Evolutionary conservation across 2,113 vertebrate genomes (phyloP).

Genomic region (Pterocles gutturalis): DNA sequence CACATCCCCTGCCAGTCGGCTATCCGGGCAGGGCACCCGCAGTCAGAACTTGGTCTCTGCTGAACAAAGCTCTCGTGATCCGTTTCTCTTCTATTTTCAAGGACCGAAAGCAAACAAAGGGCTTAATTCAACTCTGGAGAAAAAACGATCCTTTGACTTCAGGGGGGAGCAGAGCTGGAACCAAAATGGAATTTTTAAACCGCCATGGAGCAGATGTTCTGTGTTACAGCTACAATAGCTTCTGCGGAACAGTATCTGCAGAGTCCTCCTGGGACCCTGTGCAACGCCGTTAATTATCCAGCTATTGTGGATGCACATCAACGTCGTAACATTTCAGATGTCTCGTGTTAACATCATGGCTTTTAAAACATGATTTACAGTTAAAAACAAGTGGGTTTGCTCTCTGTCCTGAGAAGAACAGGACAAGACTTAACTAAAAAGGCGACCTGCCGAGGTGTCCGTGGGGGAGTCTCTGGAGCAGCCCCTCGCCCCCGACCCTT

Average conservation of each 20-base stretch:
- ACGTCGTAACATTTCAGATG: neutral
- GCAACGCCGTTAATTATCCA: neutral
- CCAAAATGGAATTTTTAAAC: neutral
- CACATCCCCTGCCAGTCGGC: fast-evolving
- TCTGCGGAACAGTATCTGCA: neutral
- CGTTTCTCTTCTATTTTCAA: neutral
- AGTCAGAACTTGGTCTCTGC: neutral
- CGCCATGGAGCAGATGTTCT: neutral
- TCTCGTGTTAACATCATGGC: neutral
- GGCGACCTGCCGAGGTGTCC: fast-evolving
- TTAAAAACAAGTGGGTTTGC: neutral
- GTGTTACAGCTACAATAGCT: neutral
- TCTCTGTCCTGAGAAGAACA: neutral
- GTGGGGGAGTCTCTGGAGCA: neutral
- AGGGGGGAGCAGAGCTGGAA: neutral
- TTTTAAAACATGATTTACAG: neutral
- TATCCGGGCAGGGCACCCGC: fast-evolving
- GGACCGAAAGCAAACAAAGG: neutral
- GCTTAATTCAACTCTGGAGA: neutral
- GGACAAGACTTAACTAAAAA: fast-evolving
- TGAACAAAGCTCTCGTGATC: neutral
- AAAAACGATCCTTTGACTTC: neutral
- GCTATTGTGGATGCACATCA: neutral
- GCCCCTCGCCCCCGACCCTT: neutral
- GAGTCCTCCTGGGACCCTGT: neutral